A percentile compares a stretch with the other conserved stretches of the same genome.
Evolutionary conservation across 2,888 invertebrate species (phyloP).

Genomic region (Pseudococcus jackbeardsleyi): DNA sequence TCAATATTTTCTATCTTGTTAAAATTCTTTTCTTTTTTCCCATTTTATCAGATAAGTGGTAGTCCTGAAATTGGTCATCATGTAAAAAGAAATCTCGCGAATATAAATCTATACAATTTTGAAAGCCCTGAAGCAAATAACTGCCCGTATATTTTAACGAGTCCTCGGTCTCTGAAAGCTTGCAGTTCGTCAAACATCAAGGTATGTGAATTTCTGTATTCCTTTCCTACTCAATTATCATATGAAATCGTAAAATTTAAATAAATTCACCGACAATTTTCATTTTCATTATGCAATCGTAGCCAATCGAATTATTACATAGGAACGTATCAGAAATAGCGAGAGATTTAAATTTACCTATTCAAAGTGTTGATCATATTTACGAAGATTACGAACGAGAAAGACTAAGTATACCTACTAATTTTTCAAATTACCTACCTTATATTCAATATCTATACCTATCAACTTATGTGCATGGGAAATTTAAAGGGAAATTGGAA

Average conservation of each 20-base stretch:
- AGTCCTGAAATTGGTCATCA: not conserved
- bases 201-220: constrained; percentile 69
- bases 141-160: constrained; percentile 73
- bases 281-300: not conserved
- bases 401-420: constrained; percentile 67
- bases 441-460: not conserved
- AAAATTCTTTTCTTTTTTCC: not conserved
- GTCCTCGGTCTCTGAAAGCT: constrained; percentile 73
- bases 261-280: not conserved
- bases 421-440: not conserved
- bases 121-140: constrained; percentile 71
- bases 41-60: not conserved
- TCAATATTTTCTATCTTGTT: not conserved
- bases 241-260: not conserved
- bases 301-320: constrained; percentile 70
- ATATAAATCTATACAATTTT: constrained; percentile 70
- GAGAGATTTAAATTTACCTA: constrained; percentile 68
- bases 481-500: constrained; percentile 58
- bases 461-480: not conserved
- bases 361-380: constrained; percentile 66
- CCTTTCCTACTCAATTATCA: not conserved
- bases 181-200: constrained; percentile 72
- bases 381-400: constrained; percentile 67
- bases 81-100: not conserved
- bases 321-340: constrained; percentile 69